Evolutionary conservation across 2,888 invertebrate species (phyloP).

Genomic region (Diadegma fenestrale): DNA sequence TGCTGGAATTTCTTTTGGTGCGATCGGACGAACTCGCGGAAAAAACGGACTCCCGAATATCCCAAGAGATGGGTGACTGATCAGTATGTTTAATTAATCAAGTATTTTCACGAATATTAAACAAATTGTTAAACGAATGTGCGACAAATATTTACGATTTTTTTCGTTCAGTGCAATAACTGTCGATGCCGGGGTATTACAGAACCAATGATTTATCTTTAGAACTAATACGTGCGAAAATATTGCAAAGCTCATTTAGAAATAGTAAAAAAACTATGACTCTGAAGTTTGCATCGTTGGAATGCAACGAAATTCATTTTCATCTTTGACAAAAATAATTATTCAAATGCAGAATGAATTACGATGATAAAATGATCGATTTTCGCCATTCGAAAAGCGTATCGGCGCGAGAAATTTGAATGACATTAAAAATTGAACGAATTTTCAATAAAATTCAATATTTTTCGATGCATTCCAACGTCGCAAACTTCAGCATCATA

Average conservation of each 20-base stretch:
- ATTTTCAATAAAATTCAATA: too few species aligned
- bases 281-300: too few species aligned
- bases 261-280: conserved; percentile 15
- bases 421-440: too few species aligned
- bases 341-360: too few species aligned
- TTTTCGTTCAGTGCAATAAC: not conserved
- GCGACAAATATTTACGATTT: not conserved
- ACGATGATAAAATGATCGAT: too few species aligned
- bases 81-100: not conserved
- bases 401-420: too few species aligned
- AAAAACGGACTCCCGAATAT: not conserved
- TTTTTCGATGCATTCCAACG: too few species aligned
- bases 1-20: not conserved
- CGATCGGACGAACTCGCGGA: not conserved
- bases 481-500: too few species aligned
- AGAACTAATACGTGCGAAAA: not conserved
- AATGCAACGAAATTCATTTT: too few species aligned
- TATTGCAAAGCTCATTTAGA: not conserved
- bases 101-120: not conserved
- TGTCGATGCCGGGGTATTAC: not conserved
- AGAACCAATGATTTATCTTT: not conserved
- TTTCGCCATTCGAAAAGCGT: too few species aligned
- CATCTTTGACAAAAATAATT: too few species aligned
- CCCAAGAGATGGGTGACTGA: not conserved
- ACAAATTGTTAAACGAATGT: not conserved